Conservation (phyloP, 2,888 invertebrate species). For the Eugnorisma glareosa region DNA sequence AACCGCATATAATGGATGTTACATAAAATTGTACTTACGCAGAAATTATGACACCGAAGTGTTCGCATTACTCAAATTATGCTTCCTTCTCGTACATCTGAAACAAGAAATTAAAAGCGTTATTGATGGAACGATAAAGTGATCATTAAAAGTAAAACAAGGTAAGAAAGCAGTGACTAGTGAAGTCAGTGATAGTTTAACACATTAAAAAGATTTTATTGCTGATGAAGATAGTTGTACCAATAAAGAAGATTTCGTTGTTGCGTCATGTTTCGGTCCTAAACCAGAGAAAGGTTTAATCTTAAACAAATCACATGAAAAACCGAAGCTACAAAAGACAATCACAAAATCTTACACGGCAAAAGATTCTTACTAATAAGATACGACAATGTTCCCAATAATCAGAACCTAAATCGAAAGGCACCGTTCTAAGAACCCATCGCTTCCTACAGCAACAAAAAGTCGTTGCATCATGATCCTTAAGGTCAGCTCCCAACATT, state of each 20-base stretch:
- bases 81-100: conserved; percentile 81
- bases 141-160: conserved; percentile 34
- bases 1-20: conserved; percentile 57
- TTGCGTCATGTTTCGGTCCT: neutral
- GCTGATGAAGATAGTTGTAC: conserved; percentile 24
- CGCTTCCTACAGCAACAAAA: conserved; percentile 70
- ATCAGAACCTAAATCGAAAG: conserved; percentile 64
- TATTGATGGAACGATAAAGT: conserved; percentile 41
- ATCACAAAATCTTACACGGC: conserved; percentile 39
- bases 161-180: conserved; percentile 19
- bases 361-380: conserved; percentile 31
- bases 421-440: conserved; percentile 73
- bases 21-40: conserved; percentile 80
- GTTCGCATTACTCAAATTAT: conserved; percentile 87
- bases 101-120: conserved; percentile 73
- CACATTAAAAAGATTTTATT: conserved; percentile 38
- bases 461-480: conserved; percentile 81
- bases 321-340: conserved; percentile 22
- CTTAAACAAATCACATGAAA: conserved; percentile 13
- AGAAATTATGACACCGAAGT: conserved; percentile 79
- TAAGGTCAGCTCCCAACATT: conserved; percentile 90
- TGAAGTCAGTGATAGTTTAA: conserved; percentile 32
- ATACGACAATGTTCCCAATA: conserved; percentile 37
- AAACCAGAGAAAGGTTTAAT: conserved; percentile 8
- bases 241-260: neutral